These are phyloP conservation scores for Ceuthmochares aereus DNA, from an alignment of 2,113 vertebrate species.

Conservation along the genomic window DNA sequence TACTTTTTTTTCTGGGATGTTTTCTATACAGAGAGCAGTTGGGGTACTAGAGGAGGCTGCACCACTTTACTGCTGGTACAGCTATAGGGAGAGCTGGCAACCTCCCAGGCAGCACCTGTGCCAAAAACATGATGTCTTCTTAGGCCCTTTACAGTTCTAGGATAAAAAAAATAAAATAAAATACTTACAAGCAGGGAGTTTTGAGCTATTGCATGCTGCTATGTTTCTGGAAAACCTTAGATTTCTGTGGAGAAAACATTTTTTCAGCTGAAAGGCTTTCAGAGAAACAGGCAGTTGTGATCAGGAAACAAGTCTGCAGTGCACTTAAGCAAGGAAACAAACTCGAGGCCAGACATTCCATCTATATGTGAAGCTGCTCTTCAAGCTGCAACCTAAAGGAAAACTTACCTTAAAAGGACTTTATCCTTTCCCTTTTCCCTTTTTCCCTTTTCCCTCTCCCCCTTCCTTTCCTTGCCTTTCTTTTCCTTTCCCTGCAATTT, in stretches of 20 bases:
- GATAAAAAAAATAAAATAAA: background rate
- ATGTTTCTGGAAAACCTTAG: background rate
- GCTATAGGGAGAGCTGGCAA: background rate
- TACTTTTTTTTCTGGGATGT: background rate
- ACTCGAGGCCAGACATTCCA: background rate
- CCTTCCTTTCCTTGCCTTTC: too few species aligned
- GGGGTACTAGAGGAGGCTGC: background rate
- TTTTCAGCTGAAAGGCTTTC: background rate
- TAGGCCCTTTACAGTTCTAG: background rate
- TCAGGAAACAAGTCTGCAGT: background rate
- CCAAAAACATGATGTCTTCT: background rate
- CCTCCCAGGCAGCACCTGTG: background rate
- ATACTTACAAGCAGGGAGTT: background rate
- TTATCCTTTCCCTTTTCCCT: too few species aligned
- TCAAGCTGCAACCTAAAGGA: background rate
- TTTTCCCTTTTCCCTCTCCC: too few species aligned
- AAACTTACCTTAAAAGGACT: background rate
- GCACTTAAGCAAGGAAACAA: background rate
- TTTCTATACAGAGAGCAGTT: background rate
- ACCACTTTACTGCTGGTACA: rapidly evolving
- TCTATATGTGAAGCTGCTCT: background rate
- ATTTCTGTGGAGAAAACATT: background rate
- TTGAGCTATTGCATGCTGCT: background rate
- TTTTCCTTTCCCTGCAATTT: background rate
- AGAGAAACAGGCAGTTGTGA: background rate